Base-by-base conservation (phyloP, 2,888 invertebrate genomes). In the Pocota personata region DNA sequence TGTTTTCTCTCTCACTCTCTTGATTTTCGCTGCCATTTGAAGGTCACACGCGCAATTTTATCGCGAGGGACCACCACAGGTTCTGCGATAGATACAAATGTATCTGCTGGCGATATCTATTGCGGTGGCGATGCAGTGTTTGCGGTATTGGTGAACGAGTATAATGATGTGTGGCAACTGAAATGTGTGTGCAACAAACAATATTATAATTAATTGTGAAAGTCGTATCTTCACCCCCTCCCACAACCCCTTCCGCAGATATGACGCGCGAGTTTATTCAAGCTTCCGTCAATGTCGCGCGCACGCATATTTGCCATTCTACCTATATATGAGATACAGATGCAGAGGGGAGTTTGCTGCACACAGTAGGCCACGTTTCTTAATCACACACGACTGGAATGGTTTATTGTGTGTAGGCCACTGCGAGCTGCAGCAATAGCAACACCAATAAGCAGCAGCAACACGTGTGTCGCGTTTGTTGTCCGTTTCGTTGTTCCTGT, bases 281-380 rank as follows among this genome's bases (percentile, higher is more conserved):
- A 86, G 86, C 67, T 86, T 82, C 72, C 86, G 80, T 86, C 86
- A 86, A 86, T 86, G 86, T 86, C 86, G 84, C 79, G 84, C 79
- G 64, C 76, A 86, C 84, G 80, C 84, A 80, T 75, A 80, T 73
- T 78, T 76, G 14, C 76, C 52, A 50, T 60, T 58, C 55, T 21
- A n/a, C n/a, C n/a, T n/a, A n/a, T n/a, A 24, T 32, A 10, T 55
- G 12, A 14, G 19, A 30, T 19, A 46, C 60, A 52, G 75, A 64
- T 77, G 62, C 60, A 55, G 52, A 69, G 46, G 75, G 35, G 52
- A 24, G 24, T 58, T 50, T 16, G 19, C 35, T 21, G n/a, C 24
- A 35, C 35, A 48, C 71, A 75, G 64, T 77, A 76, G 69, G 82
- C 82, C 75, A 69, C 66, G 58, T 71, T 79, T 79, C 43, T 46